phyloP scores from a whole-genome alignment of 2,888 invertebrate species.

The Ophonus ardosiacus region DNA sequence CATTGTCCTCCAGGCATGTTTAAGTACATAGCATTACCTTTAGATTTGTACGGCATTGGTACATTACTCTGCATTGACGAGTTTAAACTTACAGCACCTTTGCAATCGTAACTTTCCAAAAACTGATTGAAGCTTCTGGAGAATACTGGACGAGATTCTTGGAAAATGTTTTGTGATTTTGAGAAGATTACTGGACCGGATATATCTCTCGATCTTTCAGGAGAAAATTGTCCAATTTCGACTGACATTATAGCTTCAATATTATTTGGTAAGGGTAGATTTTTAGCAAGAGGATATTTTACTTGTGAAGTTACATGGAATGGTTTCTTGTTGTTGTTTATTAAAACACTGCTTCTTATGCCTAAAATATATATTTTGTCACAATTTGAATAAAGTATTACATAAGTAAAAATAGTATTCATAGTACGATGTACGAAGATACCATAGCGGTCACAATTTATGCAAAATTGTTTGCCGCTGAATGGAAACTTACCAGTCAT shows the following conservation, averaged over 20 bases:
- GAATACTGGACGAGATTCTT: conserved; percentile 60
- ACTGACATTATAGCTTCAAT: conserved; percentile 81
- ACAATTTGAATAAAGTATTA: not conserved
- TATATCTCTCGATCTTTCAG: conserved; percentile 81
- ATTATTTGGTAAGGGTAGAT: conserved; percentile 80
- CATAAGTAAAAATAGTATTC: not conserved
- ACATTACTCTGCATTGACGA: conserved; percentile 88
- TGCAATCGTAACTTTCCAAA: conserved; percentile 83
- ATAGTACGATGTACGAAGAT: no score
- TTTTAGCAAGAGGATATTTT: conserved; percentile 78
- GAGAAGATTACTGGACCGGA: conserved; percentile 80
- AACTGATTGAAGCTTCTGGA: conserved; percentile 76
- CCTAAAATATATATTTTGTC: conserved; percentile 35
- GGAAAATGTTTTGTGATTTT: conserved; percentile 71
- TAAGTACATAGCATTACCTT: conserved; percentile 78
- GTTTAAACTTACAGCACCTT: conserved; percentile 82
- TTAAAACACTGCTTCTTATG: conserved; percentile 27
- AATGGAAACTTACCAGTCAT: conserved; percentile 57
- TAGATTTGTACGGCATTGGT: conserved; percentile 80
- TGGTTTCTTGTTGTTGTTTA: conserved; percentile 58
- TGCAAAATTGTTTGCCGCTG: not conserved
- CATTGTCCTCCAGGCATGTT: conserved; percentile 87
- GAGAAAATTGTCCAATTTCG: conserved; percentile 82
- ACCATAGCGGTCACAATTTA: conserved; percentile 1
- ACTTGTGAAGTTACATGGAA: conserved; percentile 76